phyloP scores from a whole-genome alignment of 2,888 invertebrate species.

The Lasius fuliginosus region DNA sequence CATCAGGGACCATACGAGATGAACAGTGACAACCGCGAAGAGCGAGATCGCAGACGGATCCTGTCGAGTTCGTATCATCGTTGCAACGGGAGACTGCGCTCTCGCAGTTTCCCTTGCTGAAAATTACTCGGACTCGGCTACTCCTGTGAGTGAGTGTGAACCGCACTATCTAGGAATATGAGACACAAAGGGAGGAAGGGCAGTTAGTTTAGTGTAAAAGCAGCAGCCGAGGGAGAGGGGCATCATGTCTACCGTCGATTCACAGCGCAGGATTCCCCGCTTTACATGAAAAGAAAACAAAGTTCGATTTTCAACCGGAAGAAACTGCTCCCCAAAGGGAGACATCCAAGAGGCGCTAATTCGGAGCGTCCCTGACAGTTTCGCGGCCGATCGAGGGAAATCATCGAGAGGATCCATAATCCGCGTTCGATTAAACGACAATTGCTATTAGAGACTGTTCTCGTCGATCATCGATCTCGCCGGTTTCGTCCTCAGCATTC shows the following conservation, averaged over 20 bases:
- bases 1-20: conserved; percentile 41
- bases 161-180: conserved; percentile 56
- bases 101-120: conserved; percentile 8
- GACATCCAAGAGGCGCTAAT: background rate
- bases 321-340: background rate
- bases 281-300: background rate
- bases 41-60: conserved; percentile 17
- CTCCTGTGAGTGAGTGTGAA: conserved; percentile 28
- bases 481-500: background rate
- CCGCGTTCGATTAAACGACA: conserved; percentile 2
- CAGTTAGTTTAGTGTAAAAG: conserved; percentile 9
- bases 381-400: conserved; percentile 22
- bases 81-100: background rate
- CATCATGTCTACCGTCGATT: conserved; percentile 62
- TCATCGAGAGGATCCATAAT: background rate
- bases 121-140: conserved; percentile 17
- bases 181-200: conserved; percentile 35
- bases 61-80: background rate
- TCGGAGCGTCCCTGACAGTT: conserved; percentile 24
- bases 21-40: conserved; percentile 68
- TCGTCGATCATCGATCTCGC: conserved; percentile 10
- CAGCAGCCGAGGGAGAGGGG: background rate
- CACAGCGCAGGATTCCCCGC: conserved; percentile 52
- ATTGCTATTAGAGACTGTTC: conserved; percentile 11
- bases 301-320: conserved; percentile 6